These are phyloP conservation scores for Notolepis coatsorum DNA, from an alignment of 2,797 vertebrate species.

Conservation along the genomic window DNA sequence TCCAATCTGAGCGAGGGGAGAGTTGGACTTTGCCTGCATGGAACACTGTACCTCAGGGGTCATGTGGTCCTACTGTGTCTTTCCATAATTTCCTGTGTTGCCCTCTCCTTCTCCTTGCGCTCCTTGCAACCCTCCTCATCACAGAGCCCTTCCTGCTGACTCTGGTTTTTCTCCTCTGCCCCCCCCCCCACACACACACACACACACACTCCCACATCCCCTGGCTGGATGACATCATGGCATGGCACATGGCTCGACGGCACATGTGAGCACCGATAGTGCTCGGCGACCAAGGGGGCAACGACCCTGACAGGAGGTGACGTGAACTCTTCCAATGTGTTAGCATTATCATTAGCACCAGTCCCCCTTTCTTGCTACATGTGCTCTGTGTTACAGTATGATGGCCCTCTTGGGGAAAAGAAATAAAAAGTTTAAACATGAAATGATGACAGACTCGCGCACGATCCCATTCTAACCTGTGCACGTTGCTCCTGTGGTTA, in stretches of 20 bases:
- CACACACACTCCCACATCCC: not conserved
- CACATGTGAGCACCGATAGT: conserved; percentile 26
- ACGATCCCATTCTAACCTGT: conserved; percentile 43
- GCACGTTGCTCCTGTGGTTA: conserved; percentile 25
- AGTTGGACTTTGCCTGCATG: conserved; percentile 32
- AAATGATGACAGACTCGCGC: conserved; percentile 45
- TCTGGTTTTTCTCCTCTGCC: conserved; percentile 51
- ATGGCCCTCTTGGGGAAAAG: conserved; percentile 35
- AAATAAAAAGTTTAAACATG: conserved; percentile 21
- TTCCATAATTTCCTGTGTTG: conserved; percentile 49
- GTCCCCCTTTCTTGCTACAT: conserved; percentile 23
- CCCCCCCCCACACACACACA: conserved; percentile 49
- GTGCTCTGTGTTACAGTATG: conserved; percentile 59
- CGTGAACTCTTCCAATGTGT: conserved; percentile 28
- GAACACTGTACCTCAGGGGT: conserved; percentile 21
- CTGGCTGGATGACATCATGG: conserved; percentile 55
- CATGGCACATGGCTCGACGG: conserved; percentile 11
- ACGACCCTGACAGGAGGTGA: conserved; percentile 22
- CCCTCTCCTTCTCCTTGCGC: conserved; percentile 12
- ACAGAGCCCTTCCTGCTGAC: conserved; percentile 57
- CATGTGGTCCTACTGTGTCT: conserved; percentile 34
- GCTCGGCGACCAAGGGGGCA: conserved; percentile 8
- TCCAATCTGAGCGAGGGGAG: conserved; percentile 33
- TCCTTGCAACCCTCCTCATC: conserved; percentile 9
- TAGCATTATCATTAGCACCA: conserved; percentile 1